Base-by-base conservation (phyloP, 2,113 vertebrate species). In the Alexandromys fortis region DNA sequence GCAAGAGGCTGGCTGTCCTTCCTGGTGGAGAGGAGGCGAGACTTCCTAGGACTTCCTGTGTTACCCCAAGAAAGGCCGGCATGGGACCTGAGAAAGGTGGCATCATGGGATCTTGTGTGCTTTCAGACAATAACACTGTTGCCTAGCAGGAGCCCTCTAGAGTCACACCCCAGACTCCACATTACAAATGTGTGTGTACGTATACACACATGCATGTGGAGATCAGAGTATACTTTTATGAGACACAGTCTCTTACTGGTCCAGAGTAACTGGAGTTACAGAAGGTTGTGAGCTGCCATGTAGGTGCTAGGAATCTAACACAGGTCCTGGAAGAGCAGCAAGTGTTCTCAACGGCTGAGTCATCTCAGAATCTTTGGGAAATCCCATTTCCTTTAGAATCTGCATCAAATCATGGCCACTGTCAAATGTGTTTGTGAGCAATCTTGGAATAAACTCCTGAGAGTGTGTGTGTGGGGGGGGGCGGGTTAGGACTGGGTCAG, bases 331-430 rank as follows among this genome's bases (percentile, higher is more conserved):
- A 19, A 83, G 58, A 28, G 61, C 58, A 83, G 13, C 24, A 24
- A 61, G n/a, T 42, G 38, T 28, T 63, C n/a, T 30, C 19, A 9
- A 83, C 14, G 10, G 14, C 38, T 30, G 81, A 83, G 24, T n/a
- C 81, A 30, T 83, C 24, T 24, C 52, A 76, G 52, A 96, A 76
- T 91, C 17, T 45, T 91, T 92, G 58, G 95, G 58, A 97, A 96
- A 95, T 19, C 61, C 24, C 55, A 91, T 85, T 63, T 89, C 63
- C 92, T 38, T 88, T 45, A 79, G 67, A 78, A 42, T 45, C 47
- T 52, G 7, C 35, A 38, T 26, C 82, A 90, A 81, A n/a, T 26
- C 30, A 7, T 72, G 45, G 47, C 42, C 70, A 52, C 16, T 35
- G 52, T 82, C 42, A 68, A 33, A n/a, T 78, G 45, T 93, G 58